Evolutionary conservation across 1,140 invertebrate species (phyloP), one percentile per base, ranked within the genome.

Genomic region (Asobara japonica): DNA sequence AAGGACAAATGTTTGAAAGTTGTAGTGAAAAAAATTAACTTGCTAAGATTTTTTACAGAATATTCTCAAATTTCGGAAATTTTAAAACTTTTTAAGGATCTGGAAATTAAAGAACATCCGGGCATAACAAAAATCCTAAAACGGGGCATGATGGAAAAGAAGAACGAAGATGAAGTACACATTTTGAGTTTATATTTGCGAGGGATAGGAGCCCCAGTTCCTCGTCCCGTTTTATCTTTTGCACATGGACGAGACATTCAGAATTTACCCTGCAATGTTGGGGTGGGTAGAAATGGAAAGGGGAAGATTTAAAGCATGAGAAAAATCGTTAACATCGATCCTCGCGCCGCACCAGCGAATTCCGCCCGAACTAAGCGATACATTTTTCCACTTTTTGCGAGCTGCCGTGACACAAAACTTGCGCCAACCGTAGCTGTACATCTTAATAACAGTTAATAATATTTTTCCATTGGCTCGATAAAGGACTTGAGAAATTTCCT

Each of bases 241-340:
- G 27, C 51, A 60, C 51, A 60, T 60, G 27, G 10, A 27, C 13
- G 27, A 20, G 25, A 22, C 5, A 45, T 45, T 45, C 41, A 18
- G 41, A 45, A 16, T 45, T 45, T 16, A 45, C 41, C 13, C 41
- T 4, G 13, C 41, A 45, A n/a, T 27, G n/a, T n/a, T n/a, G 51
- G 41, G 41, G 6, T 27, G 27, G 4, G 22, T 22, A 20, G 27
- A 60, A 22, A 6, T 27, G 22, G 18, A 20, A 20, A 20, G 27
- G 10, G 51, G 10, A 25, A 45, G 65, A 71, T 65, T 71, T 65
- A 65, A 71, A 66, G 70, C 61, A 66, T 20, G 41, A 71, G 70
- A 65, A 29, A 65, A 61, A 65, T 48, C n/a, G 48, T 29, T 60
- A 70, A 62, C 61, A 71, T 65, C 48, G 64, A 70, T 70, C 68